Percentiles rank a stretch among this genome's conserved stretches.
Conservation (phyloP, 2,113 vertebrate species). For the Oryctolagus cuniculus region DNA sequence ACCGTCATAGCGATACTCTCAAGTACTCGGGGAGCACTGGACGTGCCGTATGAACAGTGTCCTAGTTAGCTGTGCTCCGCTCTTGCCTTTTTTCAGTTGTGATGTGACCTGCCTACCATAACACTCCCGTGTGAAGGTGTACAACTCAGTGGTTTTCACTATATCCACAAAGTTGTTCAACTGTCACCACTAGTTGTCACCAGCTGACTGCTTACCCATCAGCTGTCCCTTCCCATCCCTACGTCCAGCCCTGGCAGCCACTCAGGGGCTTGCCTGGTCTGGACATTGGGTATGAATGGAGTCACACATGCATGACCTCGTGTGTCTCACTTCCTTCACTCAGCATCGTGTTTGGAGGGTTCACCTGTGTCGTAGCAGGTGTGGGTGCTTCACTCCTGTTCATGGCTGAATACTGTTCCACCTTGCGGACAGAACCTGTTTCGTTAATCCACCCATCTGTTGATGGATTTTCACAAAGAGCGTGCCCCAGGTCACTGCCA, state of each 20-base stretch:
- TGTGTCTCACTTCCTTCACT: not conserved
- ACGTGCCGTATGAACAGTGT: accelerated
- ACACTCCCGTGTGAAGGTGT: not conserved
- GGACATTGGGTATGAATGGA: not conserved
- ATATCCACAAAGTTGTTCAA: too few relatives aligned
- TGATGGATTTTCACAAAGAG: too few relatives aligned
- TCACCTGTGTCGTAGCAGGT: accelerated
- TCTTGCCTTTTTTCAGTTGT: not conserved
- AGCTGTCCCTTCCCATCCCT: not conserved
- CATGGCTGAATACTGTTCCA: not conserved
- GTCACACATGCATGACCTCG: not conserved
- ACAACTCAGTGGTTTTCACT: not conserved
- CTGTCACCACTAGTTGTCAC: not conserved
- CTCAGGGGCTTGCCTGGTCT: not conserved
- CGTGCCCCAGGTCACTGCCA: not conserved
- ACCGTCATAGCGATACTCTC: too few relatives aligned
- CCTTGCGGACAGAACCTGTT: not conserved
- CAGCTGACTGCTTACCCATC: not conserved
- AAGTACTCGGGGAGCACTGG: not conserved
- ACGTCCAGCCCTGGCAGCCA: not conserved
- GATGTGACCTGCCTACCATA: not conserved
- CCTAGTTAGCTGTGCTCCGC: not conserved
- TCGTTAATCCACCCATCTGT: not conserved
- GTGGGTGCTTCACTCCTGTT: not conserved
- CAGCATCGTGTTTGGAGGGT: not conserved